Evolutionary conservation across 2,113 vertebrate species (phyloP).

Genomic region (Synchiropus splendidus): DNA sequence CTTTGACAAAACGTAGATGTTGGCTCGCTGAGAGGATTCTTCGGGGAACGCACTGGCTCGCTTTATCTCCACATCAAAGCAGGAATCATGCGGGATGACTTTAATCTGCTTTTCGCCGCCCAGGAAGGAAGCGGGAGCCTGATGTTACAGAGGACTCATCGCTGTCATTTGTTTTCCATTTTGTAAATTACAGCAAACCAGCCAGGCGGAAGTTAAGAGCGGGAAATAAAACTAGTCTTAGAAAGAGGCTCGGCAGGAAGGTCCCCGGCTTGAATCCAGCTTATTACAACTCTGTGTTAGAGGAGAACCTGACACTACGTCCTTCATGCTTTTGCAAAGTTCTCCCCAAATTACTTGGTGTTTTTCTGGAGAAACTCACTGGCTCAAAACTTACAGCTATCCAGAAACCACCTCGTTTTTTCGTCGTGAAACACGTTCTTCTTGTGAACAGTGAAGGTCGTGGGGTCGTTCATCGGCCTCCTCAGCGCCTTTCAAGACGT

Average conservation of each 20-base stretch:
- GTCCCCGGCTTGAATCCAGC: too few species aligned
- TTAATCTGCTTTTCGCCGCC: conserved; percentile 11
- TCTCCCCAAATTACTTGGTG: too few species aligned
- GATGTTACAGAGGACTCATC: conserved; percentile 4
- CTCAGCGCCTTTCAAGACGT: too few species aligned
- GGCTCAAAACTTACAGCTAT: background rate
- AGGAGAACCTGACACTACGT: too few species aligned
- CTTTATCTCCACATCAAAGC: conserved; percentile 31
- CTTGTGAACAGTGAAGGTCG: background rate
- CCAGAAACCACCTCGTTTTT: background rate
- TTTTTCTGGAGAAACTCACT: too few species aligned
- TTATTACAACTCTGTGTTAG: too few species aligned
- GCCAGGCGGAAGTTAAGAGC: too few species aligned
- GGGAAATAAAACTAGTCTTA: too few species aligned
- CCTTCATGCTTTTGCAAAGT: too few species aligned
- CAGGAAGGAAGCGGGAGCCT: conserved; percentile 11
- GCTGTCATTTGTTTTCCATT: too few species aligned
- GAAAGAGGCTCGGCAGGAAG: too few species aligned
- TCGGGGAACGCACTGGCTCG: conserved; percentile 1
- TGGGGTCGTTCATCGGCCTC: background rate
- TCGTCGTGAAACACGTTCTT: too few species aligned
- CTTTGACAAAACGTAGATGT: conserved; percentile 16
- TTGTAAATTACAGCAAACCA: background rate
- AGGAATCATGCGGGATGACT: conserved; percentile 1
- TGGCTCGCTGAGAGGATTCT: conserved; percentile 13